phyloP scores from a whole-genome alignment of 2,113 vertebrate species.

The Tachysurus vachellii region DNA sequence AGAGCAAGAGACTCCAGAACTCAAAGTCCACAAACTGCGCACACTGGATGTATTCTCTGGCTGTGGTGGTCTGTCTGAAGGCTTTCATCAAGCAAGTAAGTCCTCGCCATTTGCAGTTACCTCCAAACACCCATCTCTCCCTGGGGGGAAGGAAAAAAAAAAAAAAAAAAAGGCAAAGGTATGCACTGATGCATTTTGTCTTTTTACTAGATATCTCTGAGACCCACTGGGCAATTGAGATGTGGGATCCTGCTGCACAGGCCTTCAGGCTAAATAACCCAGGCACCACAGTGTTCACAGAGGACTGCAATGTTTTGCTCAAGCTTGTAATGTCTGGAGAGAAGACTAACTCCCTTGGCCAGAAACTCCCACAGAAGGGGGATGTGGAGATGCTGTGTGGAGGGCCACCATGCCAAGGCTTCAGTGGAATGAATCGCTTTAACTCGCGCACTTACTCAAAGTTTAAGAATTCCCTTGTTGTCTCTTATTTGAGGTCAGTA shows the following conservation, averaged over 20 bases:
- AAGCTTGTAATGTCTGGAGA: constrained; percentile 95
- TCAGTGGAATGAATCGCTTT: constrained; percentile 98
- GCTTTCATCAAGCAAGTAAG: constrained; percentile 94
- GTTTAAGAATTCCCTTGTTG: constrained; percentile 97
- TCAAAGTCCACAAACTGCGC: constrained; percentile 78
- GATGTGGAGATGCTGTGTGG: constrained; percentile 96
- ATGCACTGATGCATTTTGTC: not conserved
- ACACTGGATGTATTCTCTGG: constrained; percentile 94
- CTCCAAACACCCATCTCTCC: too few species aligned
- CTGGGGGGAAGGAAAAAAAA: too few species aligned
- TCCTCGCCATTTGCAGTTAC: not conserved
- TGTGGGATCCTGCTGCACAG: constrained; percentile 97
- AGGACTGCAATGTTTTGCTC: constrained; percentile 92
- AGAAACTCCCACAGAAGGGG: constrained; percentile 92
- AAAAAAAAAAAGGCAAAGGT: not conserved
- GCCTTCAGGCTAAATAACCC: constrained; percentile 95
- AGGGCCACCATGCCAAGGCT: constrained; percentile 94
- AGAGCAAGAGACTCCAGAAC: constrained; percentile 64
- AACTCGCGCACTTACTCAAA: constrained; percentile 97
- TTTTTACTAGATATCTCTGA: constrained; percentile 70
- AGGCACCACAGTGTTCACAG: constrained; percentile 89
- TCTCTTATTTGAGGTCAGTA: constrained; percentile 90
- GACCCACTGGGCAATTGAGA: constrained; percentile 93
- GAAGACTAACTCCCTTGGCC: constrained; percentile 84
- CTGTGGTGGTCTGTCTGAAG: constrained; percentile 92